Evolutionary conservation across 2,113 vertebrate genomes (phyloP).

Genomic region (Brevimyrus niger): DNA sequence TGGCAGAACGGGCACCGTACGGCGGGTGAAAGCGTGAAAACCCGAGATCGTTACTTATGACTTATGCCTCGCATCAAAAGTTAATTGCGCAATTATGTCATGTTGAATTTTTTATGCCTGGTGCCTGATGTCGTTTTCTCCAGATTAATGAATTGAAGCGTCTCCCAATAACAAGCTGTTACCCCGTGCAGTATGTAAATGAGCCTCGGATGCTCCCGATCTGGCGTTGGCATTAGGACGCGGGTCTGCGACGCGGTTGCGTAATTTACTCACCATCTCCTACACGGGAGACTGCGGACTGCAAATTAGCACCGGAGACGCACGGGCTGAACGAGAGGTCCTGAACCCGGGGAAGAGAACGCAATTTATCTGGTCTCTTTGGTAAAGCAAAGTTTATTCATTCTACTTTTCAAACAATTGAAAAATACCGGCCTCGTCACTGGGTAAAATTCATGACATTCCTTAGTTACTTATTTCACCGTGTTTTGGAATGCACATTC

Average conservation of each 20-base stretch:
- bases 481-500: background rate
- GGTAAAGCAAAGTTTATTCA: background rate
- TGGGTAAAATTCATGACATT: background rate
- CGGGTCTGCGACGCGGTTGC: background rate
- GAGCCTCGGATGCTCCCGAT: background rate
- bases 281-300: background rate
- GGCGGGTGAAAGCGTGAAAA: background rate
- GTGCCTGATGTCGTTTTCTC: background rate
- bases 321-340: background rate
- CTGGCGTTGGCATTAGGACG: background rate
- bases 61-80: background rate
- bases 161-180: constrained; percentile 5
- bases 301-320: background rate
- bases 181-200: background rate
- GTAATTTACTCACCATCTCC: background rate
- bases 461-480: background rate
- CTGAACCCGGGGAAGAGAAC: background rate
- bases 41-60: background rate
- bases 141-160: constrained; percentile 6
- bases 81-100: constrained; percentile 9
- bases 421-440: background rate
- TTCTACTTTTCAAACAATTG: background rate
- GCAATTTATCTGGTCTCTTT: background rate
- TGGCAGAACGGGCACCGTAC: background rate
- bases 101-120: background rate